Evolutionary conservation across 1,140 invertebrate species (phyloP).

Genomic region (Arctopsyche grandis): DNA sequence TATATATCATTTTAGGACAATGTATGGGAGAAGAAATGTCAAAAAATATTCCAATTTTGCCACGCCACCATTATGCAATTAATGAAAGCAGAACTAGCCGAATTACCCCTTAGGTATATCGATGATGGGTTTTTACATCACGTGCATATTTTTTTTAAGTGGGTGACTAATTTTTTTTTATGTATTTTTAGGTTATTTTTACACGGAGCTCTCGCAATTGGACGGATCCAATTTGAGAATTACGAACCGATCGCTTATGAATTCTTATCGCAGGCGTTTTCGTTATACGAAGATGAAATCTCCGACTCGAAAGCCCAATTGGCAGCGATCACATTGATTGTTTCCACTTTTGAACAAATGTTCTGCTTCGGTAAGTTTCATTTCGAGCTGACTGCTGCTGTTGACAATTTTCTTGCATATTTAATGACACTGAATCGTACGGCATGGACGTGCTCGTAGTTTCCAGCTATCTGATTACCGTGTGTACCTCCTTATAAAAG

Average conservation of each 20-base stretch:
- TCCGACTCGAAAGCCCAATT: conserved; percentile 97
- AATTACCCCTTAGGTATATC: conserved; percentile 82
- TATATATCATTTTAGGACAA: conserved; percentile 76
- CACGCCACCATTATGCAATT: conserved; percentile 93
- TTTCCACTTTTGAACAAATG: conserved; percentile 95
- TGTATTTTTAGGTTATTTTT: conserved; percentile 76
- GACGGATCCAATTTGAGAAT: conserved; percentile 92
- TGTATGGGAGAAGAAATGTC: conserved; percentile 98
- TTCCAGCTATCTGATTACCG: neutral
- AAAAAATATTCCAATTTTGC: conserved; percentile 98
- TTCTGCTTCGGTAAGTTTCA: conserved; percentile 77
- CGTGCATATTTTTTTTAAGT: neutral
- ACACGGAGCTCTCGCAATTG: conserved; percentile 93
- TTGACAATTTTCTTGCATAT: neutral
- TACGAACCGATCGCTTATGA: conserved; percentile 98
- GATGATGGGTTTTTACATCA: neutral
- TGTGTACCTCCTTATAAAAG: no score
- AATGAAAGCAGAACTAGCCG: conserved; percentile 93
- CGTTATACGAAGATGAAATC: conserved; percentile 98
- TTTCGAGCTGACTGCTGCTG: neutral
- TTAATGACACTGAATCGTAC: neutral
- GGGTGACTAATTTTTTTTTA: conserved; percentile 8
- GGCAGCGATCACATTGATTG: conserved; percentile 94
- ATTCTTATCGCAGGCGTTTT: conserved; percentile 98
- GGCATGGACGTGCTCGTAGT: no score